Evolutionary conservation across 2,888 invertebrate species (phyloP), one percentile per base, ranked within the genome.

Genomic region (Eustalomyia histrio): DNA sequence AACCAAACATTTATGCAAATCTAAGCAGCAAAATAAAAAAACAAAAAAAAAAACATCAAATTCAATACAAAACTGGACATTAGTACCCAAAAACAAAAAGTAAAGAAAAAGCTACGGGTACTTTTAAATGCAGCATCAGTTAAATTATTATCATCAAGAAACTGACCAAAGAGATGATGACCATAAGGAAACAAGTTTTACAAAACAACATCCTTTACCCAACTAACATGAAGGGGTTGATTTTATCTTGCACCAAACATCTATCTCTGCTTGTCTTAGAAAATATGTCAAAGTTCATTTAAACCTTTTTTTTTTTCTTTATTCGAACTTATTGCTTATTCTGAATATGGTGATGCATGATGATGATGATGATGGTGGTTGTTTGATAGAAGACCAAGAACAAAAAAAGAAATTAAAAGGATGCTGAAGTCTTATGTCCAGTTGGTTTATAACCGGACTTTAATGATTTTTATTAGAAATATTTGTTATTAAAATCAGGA

Each of bases 211-310:
- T 47, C 47, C 29, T 50, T 47, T 24, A 29, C 29, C 43, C 3
- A 47, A 29, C 29, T 1, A 29, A 47, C 8, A n/a, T 5, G 57
- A 67, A 24, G 67, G 43, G 67, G 67, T 67, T 67, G 67, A 6
- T 29, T 65, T 79, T 75, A 67, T 75, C 71, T 75, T 74, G 64
- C 47, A 60, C 53, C 17, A 17, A 10, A 50, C 9, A 17, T 18
- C 58, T 75, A 17, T 18, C 58, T 75, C 53, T 67, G 53, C 14
- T n/a, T 61, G 58, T 68, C 67, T 76, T 76, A 50, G 63, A 72
- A 52, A 76, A 76, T 43, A 76, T 80, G 76, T 81, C 80, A 81
- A 78, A 76, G 80, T 76, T 81, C 80, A 74, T 74, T 78, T 64
- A 63, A 65, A 61, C 43, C 76, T 74, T 78, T 78, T 29, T 55